A percentile compares a stretch with the other conserved stretches of the same genome.
phyloP scores from a whole-genome alignment of 2,888 invertebrate genomes.

The Anaspis maculata region DNA sequence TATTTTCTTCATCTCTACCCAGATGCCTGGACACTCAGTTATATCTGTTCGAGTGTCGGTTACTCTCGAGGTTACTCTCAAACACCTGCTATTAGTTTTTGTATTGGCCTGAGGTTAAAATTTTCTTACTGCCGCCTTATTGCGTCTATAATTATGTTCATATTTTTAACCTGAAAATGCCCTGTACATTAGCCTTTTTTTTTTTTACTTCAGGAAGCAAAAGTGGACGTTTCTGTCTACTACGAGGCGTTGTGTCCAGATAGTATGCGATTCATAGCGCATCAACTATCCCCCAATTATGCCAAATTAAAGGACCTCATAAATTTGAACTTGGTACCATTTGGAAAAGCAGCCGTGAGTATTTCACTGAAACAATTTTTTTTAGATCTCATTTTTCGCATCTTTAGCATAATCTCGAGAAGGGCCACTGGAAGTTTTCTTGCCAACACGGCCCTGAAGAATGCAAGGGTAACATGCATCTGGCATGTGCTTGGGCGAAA shows the following conservation, averaged over 20 bases:
- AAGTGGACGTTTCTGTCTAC: conserved; percentile 40
- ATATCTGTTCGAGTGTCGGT: no score
- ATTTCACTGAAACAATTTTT: conserved; percentile 7
- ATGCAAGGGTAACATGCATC: conserved; percentile 47
- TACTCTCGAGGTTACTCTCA: no score
- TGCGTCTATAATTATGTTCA: no score
- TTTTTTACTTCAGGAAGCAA: conserved; percentile 2
- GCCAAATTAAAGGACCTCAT: conserved; percentile 6
- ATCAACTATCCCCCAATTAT: conserved; percentile 37
- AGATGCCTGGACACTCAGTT: no score
- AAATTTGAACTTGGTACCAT: conserved; percentile 21
- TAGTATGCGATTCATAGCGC: conserved; percentile 41
- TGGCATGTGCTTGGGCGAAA: no score
- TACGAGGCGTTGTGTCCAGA: conserved; percentile 49
- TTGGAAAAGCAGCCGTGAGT: conserved; percentile 18
- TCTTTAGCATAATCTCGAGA: conserved; percentile 9
- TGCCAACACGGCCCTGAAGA: conserved; percentile 35
- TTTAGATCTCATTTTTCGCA: conserved; percentile 2
- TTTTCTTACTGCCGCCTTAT: no score
- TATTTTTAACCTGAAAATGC: no score
- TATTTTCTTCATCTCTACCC: no score
- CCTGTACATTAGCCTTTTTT: no score
- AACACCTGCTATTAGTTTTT: no score
- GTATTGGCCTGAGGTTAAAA: no score
- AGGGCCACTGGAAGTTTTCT: conserved; percentile 20